Conservation (phyloP, 1,140 invertebrate species). For the Hylyphantes graminicola region DNA sequence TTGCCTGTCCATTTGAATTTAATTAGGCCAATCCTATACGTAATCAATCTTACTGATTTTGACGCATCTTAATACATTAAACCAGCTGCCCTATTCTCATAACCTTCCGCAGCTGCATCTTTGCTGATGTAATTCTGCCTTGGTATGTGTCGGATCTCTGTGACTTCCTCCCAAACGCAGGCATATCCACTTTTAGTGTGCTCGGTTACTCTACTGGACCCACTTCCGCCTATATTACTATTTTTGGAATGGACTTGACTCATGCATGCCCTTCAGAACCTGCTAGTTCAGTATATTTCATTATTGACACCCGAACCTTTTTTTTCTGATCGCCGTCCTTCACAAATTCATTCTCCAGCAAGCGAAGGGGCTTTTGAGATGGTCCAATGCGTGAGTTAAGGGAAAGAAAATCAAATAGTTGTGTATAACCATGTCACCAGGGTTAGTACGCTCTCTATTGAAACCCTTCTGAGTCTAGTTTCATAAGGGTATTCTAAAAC, state of each 20-base stretch:
- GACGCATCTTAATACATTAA: slow-evolving; percentile 34
- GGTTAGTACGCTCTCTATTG: too few species aligned
- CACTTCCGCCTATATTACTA: slow-evolving; percentile 45
- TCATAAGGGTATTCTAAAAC: too few species aligned
- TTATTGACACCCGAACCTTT: slow-evolving; percentile 49
- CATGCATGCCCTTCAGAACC: slow-evolving; percentile 61
- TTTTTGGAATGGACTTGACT: slow-evolving; percentile 60
- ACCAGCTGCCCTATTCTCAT: slow-evolving; percentile 53
- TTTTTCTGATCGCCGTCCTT: slow-evolving; percentile 25
- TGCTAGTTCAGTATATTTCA: slow-evolving; percentile 54
- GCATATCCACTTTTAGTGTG: slow-evolving; percentile 32
- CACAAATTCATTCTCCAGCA: slow-evolving; percentile 60
- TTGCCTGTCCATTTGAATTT: slow-evolving; percentile 62
- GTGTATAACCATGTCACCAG: slow-evolving; percentile 42
- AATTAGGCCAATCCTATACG: slow-evolving; percentile 40
- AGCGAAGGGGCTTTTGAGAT: slow-evolving; percentile 95
- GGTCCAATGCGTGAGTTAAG: slow-evolving; percentile 78
- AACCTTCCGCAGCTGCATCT: slow-evolving; percentile 51
- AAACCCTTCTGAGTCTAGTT: too few species aligned
- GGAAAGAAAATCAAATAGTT: slow-evolving; percentile 61
- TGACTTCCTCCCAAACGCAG: slow-evolving; percentile 35
- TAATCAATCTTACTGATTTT: slow-evolving; percentile 14
- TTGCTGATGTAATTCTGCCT: slow-evolving; percentile 56
- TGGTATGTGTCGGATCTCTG: slow-evolving; percentile 54
- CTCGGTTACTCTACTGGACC: slow-evolving; percentile 41